Base-by-base conservation (phyloP, 2,888 invertebrate genomes). In the Dyspetes luteomarginatus region DNA sequence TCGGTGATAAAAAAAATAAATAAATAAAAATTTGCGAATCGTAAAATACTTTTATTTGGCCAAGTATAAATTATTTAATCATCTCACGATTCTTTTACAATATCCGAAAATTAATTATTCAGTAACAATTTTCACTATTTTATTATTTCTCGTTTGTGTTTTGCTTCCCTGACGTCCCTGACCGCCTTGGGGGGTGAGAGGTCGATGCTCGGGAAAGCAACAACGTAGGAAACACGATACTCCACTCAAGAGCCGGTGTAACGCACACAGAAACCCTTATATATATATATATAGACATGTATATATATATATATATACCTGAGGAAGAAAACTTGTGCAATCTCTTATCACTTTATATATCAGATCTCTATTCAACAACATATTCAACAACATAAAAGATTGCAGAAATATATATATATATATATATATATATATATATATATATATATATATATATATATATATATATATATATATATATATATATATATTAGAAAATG, bases 141-240 rank as follows among this genome's bases (percentile, higher is more conserved):
- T 77, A 22, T 48, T 67, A 41, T 74, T 17, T 62, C 45, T 28
- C 43, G 60, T 45, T 30, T 15, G 30, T 26, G 19, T 56, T 45
- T 41, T 52, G 43, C 62, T 28, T 17, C 58, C 15, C 55, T n/a
- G 52, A 48, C 41, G 64, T 67, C 56, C 41, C 62, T 45, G 67
- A 43, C 43, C 24, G 68, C 55, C 62, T 67, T 50, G 50, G 58
- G 48, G 64, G 81, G 58, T 69, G 74, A 79, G 64, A 78, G 75
- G 82, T 76, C 76, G 76, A 60, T 79, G 78, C 58, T 76, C 82
- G 79, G 55, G 72, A 64, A 79, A 73, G 68, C 75, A 68, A 75
- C 75, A 60, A 76, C 87, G 71, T 79, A 78, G 78, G 84, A 84
- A 87, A 87, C 82, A 83, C 73, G 84, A 87, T 85, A 85, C 81